Percentiles rank a stretch among this genome's conserved stretches.
Evolutionary conservation across 2,797 vertebrate species (phyloP).

Genomic region (Octomys mimax): DNA sequence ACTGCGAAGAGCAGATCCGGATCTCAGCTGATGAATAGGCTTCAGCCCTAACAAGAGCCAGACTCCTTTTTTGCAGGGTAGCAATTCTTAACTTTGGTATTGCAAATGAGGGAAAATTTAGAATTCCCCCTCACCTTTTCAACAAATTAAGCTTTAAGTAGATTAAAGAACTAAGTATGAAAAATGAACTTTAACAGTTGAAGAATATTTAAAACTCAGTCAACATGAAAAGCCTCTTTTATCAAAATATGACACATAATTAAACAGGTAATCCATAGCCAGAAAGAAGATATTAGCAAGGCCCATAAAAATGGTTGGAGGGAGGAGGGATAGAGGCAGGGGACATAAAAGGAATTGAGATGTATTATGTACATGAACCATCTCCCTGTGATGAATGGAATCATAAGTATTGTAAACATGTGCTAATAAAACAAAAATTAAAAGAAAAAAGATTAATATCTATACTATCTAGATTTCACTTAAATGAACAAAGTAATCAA

Average conservation of each 20-base stretch:
- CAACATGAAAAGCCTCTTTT: conserved; percentile 3
- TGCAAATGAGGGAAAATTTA: not conserved
- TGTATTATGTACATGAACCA: not conserved
- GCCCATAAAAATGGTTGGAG: not conserved
- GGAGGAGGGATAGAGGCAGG: not conserved
- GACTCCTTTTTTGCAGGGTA: not conserved
- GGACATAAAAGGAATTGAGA: not conserved
- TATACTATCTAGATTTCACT: not conserved
- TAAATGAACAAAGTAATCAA: not conserved
- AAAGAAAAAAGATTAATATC: not conserved
- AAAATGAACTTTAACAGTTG: conserved; percentile 39
- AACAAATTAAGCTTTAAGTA: not conserved
- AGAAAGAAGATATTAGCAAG: not conserved
- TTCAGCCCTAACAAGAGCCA: not conserved
- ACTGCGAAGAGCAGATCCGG: conserved; percentile 7
- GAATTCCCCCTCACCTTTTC: not conserved
- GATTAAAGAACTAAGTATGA: not conserved
- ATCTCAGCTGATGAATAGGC: not conserved
- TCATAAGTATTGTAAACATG: not conserved
- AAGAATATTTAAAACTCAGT: conserved; percentile 48
- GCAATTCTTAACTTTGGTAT: not conserved
- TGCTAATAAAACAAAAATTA: not conserved
- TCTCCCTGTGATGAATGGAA: not conserved
- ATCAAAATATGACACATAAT: conserved; percentile 3
- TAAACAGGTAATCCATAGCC: not conserved